Percentiles rank a stretch among this genome's conserved stretches.
These are phyloP conservation scores for Siniperca knerii DNA, from an alignment of 2,113 vertebrate genomes.

Conservation along the genomic window DNA sequence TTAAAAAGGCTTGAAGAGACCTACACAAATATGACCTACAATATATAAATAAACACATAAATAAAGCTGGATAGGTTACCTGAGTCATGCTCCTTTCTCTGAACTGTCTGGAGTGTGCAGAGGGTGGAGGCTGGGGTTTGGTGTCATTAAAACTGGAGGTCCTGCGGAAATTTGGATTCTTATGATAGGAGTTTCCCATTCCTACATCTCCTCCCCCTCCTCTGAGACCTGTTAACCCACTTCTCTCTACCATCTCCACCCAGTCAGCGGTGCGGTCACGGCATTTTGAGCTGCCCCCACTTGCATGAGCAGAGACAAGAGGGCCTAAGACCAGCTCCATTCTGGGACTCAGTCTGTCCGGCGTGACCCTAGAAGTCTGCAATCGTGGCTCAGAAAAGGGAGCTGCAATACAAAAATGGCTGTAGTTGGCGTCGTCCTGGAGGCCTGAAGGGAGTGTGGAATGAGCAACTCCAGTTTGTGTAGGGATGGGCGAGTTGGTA, in stretches of 20 bases:
- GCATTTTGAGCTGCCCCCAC: conserved; percentile 77
- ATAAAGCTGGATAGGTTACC: conserved; percentile 41
- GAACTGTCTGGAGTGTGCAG: conserved; percentile 84
- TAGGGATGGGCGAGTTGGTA: conserved; percentile 73
- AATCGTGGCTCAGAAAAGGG: conserved; percentile 83
- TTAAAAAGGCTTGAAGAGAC: background rate
- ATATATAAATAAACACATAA: background rate
- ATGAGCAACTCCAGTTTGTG: conserved; percentile 68
- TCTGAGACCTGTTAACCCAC: conserved; percentile 58
- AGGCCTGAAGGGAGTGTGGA: conserved; percentile 70
- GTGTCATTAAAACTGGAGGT: conserved; percentile 93
- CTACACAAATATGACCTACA: background rate
- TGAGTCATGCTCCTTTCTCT: conserved; percentile 95
- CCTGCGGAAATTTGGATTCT: conserved; percentile 89
- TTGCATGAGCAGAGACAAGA: conserved; percentile 74
- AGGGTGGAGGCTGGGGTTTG: conserved; percentile 83
- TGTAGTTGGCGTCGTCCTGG: conserved; percentile 80
- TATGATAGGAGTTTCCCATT: conserved; percentile 64
- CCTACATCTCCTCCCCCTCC: conserved; percentile 37
- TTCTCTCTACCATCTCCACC: conserved; percentile 87
- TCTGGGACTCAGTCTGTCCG: conserved; percentile 82
- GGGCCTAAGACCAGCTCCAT: conserved; percentile 76
- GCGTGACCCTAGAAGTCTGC: conserved; percentile 57
- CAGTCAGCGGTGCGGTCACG: conserved; percentile 86
- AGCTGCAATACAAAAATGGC: conserved; percentile 86